Conservation (phyloP, 2,797 vertebrate species). For the Hypotaenidia okinawae region DNA sequence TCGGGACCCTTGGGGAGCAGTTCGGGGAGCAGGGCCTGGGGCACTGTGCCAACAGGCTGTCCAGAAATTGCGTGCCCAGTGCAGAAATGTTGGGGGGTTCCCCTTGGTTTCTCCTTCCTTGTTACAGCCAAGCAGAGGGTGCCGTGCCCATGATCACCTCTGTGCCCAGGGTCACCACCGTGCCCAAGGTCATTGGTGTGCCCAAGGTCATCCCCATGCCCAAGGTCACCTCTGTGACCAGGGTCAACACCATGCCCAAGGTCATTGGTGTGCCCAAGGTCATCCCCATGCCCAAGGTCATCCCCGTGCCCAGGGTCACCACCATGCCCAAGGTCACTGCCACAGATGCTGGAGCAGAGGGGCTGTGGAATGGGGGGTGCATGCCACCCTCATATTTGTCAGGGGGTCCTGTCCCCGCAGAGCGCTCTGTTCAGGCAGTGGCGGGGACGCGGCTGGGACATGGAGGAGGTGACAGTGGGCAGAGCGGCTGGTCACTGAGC, state of each 20-base stretch:
- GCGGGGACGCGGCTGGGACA: rapidly evolving
- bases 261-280: too few species aligned
- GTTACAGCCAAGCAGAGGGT: neutral
- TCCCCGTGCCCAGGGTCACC: too few species aligned
- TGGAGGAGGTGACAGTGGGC: neutral
- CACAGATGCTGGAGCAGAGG: neutral
- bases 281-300: too few species aligned
- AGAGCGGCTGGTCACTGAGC: neutral
- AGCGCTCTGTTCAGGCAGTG: neutral
- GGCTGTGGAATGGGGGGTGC: rapidly evolving
- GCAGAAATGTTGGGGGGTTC: neutral
- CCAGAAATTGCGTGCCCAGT: neutral
- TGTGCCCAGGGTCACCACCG: too few species aligned
- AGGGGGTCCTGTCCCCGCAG: too few species aligned
- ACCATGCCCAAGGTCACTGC: too few species aligned
- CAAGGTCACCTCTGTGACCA: too few species aligned
- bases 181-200: too few species aligned
- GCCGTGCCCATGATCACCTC: rapidly evolving
- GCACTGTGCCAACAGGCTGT: rapidly evolving
- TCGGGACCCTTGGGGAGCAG: neutral
- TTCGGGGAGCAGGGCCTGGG: neutral
- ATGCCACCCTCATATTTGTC: rapidly evolving
- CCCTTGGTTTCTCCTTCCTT: neutral
- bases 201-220: too few species aligned
- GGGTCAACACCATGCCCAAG: too few species aligned